Evolutionary conservation across 1,140 invertebrate species (phyloP).

Genomic region (Oryctes rhinoceros): DNA sequence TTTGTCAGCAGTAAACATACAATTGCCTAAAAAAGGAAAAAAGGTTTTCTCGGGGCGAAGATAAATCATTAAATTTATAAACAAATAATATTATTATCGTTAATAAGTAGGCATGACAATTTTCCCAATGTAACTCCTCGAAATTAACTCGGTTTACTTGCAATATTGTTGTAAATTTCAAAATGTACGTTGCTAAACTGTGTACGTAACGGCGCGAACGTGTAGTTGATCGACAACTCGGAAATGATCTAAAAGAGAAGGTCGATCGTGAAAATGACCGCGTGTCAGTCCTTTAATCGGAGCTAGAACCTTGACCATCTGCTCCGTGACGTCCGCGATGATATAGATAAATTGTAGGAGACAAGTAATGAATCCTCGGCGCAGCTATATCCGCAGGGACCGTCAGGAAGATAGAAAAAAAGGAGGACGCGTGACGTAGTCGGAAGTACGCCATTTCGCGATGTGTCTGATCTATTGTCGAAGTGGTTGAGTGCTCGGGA

Average conservation of each 20-base stretch:
- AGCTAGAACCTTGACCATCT: background rate
- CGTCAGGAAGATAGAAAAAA: background rate
- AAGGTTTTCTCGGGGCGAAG: too few relatives aligned
- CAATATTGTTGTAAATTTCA: background rate
- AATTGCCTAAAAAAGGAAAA: too few relatives aligned
- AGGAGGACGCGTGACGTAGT: background rate
- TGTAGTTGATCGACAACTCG: background rate
- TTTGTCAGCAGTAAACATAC: too few relatives aligned
- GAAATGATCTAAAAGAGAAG: background rate
- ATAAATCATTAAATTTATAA: too few relatives aligned
- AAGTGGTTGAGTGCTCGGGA: background rate
- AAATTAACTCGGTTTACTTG: background rate
- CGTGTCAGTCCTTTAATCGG: background rate
- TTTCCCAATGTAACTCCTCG: too few relatives aligned
- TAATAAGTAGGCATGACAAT: too few relatives aligned
- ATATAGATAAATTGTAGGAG: slow-evolving; percentile 13
- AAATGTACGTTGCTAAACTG: background rate
- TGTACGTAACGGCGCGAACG: background rate
- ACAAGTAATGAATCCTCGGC: background rate
- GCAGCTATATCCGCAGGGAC: background rate
- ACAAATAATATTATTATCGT: too few relatives aligned
- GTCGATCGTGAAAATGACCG: background rate
- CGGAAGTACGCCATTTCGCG: slow-evolving; percentile 1
- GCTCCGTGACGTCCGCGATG: background rate
- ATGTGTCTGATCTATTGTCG: slow-evolving; percentile 5